A percentile compares a stretch with the other conserved stretches of the same genome.
Conservation (phyloP, 2,113 vertebrate species). For the Vulpes vulpes region DNA sequence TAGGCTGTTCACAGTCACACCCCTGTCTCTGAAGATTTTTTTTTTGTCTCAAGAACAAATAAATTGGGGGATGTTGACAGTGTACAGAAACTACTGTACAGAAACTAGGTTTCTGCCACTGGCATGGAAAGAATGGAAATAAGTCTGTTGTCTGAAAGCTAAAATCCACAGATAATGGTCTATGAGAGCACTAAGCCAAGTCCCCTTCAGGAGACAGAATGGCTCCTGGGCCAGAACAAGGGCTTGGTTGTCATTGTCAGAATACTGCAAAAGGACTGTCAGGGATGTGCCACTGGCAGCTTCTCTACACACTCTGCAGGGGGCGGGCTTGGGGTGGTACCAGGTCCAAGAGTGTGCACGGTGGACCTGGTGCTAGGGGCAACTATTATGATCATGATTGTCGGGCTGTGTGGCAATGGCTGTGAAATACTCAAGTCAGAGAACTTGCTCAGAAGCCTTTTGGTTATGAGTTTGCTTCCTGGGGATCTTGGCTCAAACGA, state of each 20-base stretch:
- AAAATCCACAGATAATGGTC: background rate
- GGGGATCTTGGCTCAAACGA: background rate
- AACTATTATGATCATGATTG: rapidly evolving
- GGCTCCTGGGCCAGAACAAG: background rate
- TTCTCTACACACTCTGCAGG: background rate
- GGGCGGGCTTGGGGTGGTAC: background rate
- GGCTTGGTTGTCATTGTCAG: background rate
- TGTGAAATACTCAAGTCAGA: background rate
- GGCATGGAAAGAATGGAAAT: background rate
- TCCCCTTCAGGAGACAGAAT: background rate
- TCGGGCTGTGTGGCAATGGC: background rate
- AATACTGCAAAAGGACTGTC: background rate
- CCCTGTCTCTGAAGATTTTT: background rate
- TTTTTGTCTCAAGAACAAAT: background rate
- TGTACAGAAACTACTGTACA: background rate
- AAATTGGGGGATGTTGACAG: background rate
- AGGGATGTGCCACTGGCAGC: background rate
- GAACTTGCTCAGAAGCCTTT: background rate
- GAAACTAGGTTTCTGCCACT: background rate
- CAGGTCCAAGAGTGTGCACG: rapidly evolving
- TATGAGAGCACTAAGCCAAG: background rate
- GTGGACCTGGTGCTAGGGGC: background rate
- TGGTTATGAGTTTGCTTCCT: constrained; percentile 27
- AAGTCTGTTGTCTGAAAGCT: background rate
- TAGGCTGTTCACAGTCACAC: background rate